Conservation (phyloP, 1,140 invertebrate species). For the Zaprionus taronus region DNA sequence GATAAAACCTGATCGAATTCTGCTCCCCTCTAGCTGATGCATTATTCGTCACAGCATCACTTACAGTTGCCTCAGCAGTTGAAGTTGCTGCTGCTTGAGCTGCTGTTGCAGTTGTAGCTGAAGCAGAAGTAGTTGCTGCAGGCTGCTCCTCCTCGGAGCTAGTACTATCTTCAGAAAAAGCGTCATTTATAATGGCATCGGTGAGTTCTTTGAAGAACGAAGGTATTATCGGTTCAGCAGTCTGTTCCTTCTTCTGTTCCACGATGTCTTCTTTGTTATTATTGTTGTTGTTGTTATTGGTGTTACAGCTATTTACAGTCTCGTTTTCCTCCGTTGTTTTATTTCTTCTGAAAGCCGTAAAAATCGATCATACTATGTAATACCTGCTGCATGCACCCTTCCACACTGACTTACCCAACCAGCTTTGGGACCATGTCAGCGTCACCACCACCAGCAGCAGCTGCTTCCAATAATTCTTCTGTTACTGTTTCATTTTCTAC, state of each 20-base stretch:
- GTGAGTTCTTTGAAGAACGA: neutral
- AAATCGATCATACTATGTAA: constrained; percentile 29
- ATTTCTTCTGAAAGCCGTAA: constrained; percentile 11
- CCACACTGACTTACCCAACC: constrained; percentile 26
- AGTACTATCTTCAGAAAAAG: neutral
- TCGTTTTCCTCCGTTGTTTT: constrained; percentile 15
- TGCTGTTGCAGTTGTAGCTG: neutral
- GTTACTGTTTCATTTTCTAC: neutral
- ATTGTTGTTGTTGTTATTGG: constrained; percentile 20
- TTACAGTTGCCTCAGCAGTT: neutral
- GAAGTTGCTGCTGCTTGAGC: neutral
- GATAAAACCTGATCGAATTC: too few relatives aligned
- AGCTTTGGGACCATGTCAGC: constrained; percentile 7
- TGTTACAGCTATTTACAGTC: constrained; percentile 23
- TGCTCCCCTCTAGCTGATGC: too few relatives aligned
- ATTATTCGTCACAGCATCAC: neutral
- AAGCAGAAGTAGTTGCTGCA: neutral
- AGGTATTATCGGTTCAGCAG: neutral
- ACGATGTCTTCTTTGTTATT: constrained; percentile 1
- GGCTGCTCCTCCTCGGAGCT: neutral
- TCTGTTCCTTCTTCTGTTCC: neutral
- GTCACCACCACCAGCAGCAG: neutral
- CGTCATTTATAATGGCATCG: neutral
- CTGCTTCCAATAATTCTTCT: neutral
- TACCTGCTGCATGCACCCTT: neutral